These are phyloP conservation scores for Brachyrhaphis roseni DNA, from an alignment of 2,797 vertebrate species.

Conservation along the genomic window DNA sequence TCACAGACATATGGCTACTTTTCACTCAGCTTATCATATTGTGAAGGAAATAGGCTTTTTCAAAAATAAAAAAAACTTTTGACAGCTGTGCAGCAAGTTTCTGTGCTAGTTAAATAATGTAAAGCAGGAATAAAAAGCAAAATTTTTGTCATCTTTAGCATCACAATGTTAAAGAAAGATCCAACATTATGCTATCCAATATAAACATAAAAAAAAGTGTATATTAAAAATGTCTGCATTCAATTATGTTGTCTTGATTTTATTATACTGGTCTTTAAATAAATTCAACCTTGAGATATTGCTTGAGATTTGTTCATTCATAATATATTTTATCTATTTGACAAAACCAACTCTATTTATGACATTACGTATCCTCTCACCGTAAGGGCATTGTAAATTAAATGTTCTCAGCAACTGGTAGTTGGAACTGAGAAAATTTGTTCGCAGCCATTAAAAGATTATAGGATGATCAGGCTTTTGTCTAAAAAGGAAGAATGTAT, in stretches of 20 bases:
- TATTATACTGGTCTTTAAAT: not conserved
- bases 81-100: not conserved
- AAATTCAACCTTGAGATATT: not conserved
- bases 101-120: not conserved
- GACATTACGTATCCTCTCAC: not conserved
- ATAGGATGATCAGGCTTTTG: slow-evolving; percentile 35
- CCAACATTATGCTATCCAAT: not conserved
- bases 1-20: not conserved
- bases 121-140: not conserved
- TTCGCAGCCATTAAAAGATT: slow-evolving; percentile 33
- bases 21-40: not conserved
- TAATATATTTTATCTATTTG: not conserved
- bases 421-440: slow-evolving; percentile 27
- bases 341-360: not conserved
- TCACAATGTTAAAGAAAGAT: not conserved
- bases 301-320: not conserved
- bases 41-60: not conserved
- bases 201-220: not conserved
- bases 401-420: not conserved
- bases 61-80: not conserved
- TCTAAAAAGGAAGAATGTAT: slow-evolving; percentile 60
- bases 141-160: not conserved
- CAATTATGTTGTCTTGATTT: not conserved
- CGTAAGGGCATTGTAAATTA: not conserved
- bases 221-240: not conserved